phyloP scores from a whole-genome alignment of 2,888 invertebrate species.

The Dinocampus coccinellae region DNA sequence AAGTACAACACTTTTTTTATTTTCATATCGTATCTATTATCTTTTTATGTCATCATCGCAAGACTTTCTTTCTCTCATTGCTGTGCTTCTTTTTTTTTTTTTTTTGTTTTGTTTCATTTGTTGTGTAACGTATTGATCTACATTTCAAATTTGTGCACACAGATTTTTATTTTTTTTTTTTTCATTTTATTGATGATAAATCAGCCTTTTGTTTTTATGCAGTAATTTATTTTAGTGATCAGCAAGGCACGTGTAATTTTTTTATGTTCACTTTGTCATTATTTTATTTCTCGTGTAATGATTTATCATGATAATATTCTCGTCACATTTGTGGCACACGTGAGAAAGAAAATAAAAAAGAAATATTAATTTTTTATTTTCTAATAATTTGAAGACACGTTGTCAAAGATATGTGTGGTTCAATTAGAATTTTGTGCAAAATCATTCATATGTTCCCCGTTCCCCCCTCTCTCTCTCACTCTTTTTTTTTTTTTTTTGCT shows the following conservation, averaged over 20 bases:
- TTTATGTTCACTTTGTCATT: background rate
- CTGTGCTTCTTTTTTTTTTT: background rate
- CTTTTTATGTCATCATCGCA: background rate
- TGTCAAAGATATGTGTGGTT: background rate
- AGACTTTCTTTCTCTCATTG: no score
- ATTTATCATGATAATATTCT: background rate
- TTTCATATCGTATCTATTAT: background rate
- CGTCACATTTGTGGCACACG: background rate
- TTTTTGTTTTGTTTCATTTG: background rate
- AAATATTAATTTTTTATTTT: background rate
- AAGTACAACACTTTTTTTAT: background rate
- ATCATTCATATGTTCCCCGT: background rate
- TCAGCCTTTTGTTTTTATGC: background rate
- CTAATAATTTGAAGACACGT: slow-evolving; percentile 24
- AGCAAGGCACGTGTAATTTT: slow-evolving; percentile 11
- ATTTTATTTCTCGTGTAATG: background rate
- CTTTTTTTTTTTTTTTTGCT: slow-evolving; percentile 8
- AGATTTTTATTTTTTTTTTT: background rate
- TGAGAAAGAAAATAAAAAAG: background rate
- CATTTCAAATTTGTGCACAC: background rate
- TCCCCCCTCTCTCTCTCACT: slow-evolving; percentile 1
- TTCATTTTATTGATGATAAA: background rate
- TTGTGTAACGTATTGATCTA: background rate
- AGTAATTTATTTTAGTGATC: background rate
- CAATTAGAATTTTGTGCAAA: slow-evolving; percentile 17